A percentile compares a stretch with the other conserved stretches of the same genome.
Evolutionary conservation across 1,140 invertebrate genomes (phyloP).

Genomic region (Aphidius gifuensis): DNA sequence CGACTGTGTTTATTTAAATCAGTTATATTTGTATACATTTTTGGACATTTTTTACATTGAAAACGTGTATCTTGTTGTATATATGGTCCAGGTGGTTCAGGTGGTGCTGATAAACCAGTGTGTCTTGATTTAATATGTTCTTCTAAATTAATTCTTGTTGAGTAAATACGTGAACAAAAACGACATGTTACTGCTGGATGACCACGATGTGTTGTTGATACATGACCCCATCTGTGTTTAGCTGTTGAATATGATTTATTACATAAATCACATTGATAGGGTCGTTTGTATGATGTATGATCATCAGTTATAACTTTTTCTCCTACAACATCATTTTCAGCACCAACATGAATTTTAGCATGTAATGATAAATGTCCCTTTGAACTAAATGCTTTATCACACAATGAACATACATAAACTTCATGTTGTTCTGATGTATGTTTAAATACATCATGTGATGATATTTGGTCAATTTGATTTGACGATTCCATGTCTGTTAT

Average conservation of each 20-base stretch:
- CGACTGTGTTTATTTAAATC: conserved; percentile 48
- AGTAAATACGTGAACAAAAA: conserved; percentile 54
- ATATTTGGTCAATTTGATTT: conserved; percentile 28
- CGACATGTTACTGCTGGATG: conserved; percentile 55
- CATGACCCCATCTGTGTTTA: conserved; percentile 58
- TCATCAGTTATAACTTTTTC: conserved; percentile 54
- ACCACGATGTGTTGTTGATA: conserved; percentile 54
- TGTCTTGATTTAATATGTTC: conserved; percentile 56
- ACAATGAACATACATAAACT: conserved; percentile 55
- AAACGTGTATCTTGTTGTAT: conserved; percentile 42
- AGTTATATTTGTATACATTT: conserved; percentile 45
- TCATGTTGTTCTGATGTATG: conserved; percentile 52
- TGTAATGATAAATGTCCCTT: conserved; percentile 56
- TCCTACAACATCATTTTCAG: conserved; percentile 48
- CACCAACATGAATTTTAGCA: conserved; percentile 54
- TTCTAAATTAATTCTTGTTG: conserved; percentile 52
- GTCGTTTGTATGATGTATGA: conserved; percentile 53
- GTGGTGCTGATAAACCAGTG: conserved; percentile 41
- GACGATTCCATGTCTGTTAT: conserved; percentile 43
- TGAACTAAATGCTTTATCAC: conserved; percentile 55
- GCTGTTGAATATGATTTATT: conserved; percentile 57
- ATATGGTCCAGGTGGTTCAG: conserved; percentile 36
- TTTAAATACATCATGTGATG: conserved; percentile 35
- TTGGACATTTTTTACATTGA: conserved; percentile 49
- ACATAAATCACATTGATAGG: conserved; percentile 57